phyloP scores from a whole-genome alignment of 2,888 invertebrate genomes.

The Euzophera pinguis region DNA sequence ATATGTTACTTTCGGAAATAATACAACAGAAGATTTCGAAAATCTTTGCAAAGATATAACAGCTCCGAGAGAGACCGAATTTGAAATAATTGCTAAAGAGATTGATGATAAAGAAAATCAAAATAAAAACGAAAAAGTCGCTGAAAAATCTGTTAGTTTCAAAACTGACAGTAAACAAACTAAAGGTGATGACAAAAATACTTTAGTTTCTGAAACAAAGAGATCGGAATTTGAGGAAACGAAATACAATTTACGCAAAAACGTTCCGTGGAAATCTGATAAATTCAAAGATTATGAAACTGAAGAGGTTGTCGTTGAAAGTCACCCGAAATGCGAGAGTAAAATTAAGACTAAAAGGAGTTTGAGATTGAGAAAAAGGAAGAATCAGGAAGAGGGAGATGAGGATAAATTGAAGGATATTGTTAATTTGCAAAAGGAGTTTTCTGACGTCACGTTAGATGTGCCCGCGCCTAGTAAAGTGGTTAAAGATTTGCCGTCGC shows the following conservation, averaged over 20 bases:
- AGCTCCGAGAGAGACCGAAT: slow-evolving; percentile 55
- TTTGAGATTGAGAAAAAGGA: slow-evolving; percentile 46
- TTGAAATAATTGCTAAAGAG: slow-evolving; percentile 36
- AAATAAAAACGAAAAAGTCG: slow-evolving; percentile 12
- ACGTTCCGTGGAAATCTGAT: slow-evolving; percentile 17
- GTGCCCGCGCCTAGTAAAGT: slow-evolving; percentile 44
- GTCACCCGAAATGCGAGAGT: slow-evolving; percentile 38
- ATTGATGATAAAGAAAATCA: slow-evolving; percentile 18
- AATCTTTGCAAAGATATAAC: slow-evolving; percentile 60
- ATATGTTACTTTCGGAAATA: slow-evolving; percentile 24
- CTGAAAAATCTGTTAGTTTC: slow-evolving; percentile 16
- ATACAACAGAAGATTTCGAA: slow-evolving; percentile 62
- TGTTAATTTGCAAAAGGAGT: slow-evolving; percentile 58
- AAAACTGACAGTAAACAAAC: not conserved
- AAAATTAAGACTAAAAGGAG: slow-evolving; percentile 38
- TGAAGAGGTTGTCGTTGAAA: slow-evolving; percentile 34
- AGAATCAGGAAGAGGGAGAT: slow-evolving; percentile 36
- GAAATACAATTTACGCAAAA: slow-evolving; percentile 29
- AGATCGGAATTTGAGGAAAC: not conserved
- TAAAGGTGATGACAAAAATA: not conserved
- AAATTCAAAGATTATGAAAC: slow-evolving; percentile 22
- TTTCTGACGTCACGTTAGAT: slow-evolving; percentile 60
- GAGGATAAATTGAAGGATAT: slow-evolving; percentile 44
- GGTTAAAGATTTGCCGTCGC: slow-evolving; percentile 56
- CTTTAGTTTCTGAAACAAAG: not conserved